Conservation (phyloP, 2,113 vertebrate species). For the Pseudorasbora parva region DNA sequence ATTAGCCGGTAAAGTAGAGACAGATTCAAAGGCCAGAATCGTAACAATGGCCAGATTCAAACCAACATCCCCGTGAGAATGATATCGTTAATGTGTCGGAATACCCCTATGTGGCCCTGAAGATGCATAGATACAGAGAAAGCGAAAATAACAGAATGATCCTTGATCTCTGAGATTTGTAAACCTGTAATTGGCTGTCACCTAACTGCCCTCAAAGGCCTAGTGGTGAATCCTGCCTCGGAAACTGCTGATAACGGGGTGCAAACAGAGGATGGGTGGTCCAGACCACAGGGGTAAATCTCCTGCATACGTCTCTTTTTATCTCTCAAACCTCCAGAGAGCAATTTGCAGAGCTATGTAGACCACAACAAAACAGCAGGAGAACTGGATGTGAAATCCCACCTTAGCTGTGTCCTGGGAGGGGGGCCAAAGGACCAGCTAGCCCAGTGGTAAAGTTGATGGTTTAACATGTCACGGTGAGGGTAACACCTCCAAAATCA, state of each 20-base stretch:
- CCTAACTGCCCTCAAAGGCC: constrained; percentile 51
- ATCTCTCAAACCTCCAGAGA: constrained; percentile 56
- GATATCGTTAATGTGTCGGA: not conserved
- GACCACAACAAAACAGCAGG: constrained; percentile 54
- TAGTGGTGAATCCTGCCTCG: constrained; percentile 32
- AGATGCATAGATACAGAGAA: not conserved
- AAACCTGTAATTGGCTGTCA: constrained; percentile 54
- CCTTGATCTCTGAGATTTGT: constrained; percentile 48
- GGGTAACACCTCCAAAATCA: not conserved
- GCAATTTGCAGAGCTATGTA: constrained; percentile 61
- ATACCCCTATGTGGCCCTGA: not conserved
- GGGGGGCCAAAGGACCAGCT: constrained; percentile 23
- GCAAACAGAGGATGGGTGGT: constrained; percentile 20
- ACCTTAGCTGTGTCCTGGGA: constrained; percentile 37
- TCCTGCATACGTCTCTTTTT: constrained; percentile 51
- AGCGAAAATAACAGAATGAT: constrained; percentile 27
- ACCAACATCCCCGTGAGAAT: not conserved
- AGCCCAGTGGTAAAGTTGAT: not conserved
- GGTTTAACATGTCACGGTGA: constrained; percentile 18
- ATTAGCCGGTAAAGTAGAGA: constrained; percentile 5
- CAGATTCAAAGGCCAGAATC: too few relatives aligned
- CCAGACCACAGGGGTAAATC: constrained; percentile 42
- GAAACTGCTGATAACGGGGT: constrained; percentile 19
- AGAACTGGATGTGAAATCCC: constrained; percentile 54
- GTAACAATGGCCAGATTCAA: not conserved